Percentiles rank a stretch among this genome's conserved stretches.
Evolutionary conservation across 2,888 invertebrate genomes (phyloP).

Genomic region (Zaprionus obscuricornis): DNA sequence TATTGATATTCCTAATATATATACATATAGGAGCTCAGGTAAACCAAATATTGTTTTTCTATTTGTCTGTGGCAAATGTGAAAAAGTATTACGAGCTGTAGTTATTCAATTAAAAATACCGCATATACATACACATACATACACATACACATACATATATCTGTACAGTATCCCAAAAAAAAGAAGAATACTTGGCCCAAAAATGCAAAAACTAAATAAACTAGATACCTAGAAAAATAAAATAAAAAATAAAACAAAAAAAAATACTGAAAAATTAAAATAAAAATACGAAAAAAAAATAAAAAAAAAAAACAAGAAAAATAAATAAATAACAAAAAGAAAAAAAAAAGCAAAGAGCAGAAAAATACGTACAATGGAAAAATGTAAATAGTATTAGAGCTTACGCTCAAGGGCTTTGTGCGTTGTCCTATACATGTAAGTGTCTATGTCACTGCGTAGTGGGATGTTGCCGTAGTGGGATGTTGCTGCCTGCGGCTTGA

Average conservation of each 20-base stretch:
- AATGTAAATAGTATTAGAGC: constrained; percentile 64
- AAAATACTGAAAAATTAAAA: constrained; percentile 15
- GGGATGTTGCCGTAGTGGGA: constrained; percentile 16
- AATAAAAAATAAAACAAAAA: constrained; percentile 2
- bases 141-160: too few species aligned
- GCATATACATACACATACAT: too few species aligned
- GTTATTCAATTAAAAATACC: constrained; percentile 72
- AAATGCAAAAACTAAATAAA: neutral
- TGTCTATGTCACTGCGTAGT: too few species aligned
- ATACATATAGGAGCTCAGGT: too few species aligned
- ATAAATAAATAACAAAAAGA: too few species aligned
- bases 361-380: constrained; percentile 26
- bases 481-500: constrained; percentile 39
- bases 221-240: constrained; percentile 23
- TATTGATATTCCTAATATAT: too few species aligned
- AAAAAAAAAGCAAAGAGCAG: constrained; percentile 5
- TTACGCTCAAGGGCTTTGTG: constrained; percentile 31
- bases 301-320: too few species aligned
- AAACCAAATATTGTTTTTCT: neutral
- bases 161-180: too few species aligned
- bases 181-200: constrained; percentile 38
- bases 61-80: constrained; percentile 5
- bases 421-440: too few species aligned
- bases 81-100: constrained; percentile 47
- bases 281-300: constrained; percentile 6